Percentiles rank a stretch among this genome's conserved stretches.
phyloP scores from a whole-genome alignment of 2,888 invertebrate genomes.

The Harpagoxenus sublaevis region DNA sequence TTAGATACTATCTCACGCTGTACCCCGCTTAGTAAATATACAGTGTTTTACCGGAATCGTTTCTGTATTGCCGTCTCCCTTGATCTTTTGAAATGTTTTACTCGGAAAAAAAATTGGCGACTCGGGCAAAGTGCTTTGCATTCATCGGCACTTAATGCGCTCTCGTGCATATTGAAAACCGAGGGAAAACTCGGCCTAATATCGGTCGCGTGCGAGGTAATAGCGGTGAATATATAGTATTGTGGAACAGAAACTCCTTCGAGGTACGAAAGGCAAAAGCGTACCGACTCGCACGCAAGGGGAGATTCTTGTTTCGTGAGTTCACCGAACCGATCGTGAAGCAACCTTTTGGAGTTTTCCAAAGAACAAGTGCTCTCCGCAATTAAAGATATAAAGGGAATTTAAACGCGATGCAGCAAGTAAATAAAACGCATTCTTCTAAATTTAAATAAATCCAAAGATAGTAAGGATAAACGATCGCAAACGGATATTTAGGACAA shows the following conservation, averaged over 20 bases:
- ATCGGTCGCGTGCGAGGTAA: constrained; percentile 53
- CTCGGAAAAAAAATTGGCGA: neutral
- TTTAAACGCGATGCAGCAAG: neutral
- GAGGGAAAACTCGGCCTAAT: constrained; percentile 45
- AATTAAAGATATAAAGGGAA: constrained; percentile 24
- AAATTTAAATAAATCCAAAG: neutral
- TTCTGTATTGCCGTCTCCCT: neutral
- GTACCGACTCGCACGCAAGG: constrained; percentile 36
- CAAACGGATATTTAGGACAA: neutral
- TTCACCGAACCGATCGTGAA: constrained; percentile 7
- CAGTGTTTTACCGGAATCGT: constrained; percentile 6
- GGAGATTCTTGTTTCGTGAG: constrained; percentile 21
- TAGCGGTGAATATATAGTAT: neutral
- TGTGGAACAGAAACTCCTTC: constrained; percentile 19
- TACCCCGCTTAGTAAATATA: constrained; percentile 19
- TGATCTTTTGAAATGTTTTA: constrained; percentile 7
- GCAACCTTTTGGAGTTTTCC: constrained; percentile 3
- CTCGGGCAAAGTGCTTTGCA: constrained; percentile 33
- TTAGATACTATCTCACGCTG: constrained; percentile 27
- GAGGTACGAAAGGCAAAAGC: constrained; percentile 6
- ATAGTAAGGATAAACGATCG: neutral
- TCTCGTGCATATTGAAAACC: constrained; percentile 56
- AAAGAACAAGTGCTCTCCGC: neutral
- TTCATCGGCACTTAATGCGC: constrained; percentile 45
- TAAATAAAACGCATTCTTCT: neutral